Conservation (phyloP, 92 coral and sea anemone species). For the Ricordea florida region DNA sequence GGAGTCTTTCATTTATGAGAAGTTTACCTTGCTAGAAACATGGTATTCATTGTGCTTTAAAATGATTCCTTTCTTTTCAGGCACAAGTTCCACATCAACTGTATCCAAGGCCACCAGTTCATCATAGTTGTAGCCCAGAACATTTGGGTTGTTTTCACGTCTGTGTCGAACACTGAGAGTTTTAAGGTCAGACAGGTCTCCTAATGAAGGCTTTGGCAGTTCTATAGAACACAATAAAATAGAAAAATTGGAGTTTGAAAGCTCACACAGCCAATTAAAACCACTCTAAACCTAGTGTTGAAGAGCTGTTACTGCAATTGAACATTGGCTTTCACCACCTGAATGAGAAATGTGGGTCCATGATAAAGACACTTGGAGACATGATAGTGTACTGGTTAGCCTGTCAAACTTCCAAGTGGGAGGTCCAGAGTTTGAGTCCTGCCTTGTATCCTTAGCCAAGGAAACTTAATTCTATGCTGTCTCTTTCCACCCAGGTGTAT, state of each 20-base stretch:
- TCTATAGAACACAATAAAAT: slow-evolving; percentile 46
- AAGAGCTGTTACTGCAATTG: too few relatives aligned
- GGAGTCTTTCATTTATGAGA: too few relatives aligned
- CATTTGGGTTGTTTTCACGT: slow-evolving; percentile 85
- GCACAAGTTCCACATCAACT: slow-evolving; percentile 86
- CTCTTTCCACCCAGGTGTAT: too few relatives aligned
- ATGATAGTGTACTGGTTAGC: too few relatives aligned
- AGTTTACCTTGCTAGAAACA: slow-evolving; percentile 88
- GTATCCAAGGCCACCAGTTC: slow-evolving; percentile 83
- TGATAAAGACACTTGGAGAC: too few relatives aligned
- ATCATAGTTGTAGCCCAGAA: slow-evolving; percentile 85
- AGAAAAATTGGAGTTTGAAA: background rate
- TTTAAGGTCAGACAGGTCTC: slow-evolving; percentile 91
- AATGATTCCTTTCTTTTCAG: slow-evolving; percentile 96
- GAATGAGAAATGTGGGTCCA: too few relatives aligned
- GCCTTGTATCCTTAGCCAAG: too few relatives aligned
- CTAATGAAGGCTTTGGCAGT: slow-evolving; percentile 92
- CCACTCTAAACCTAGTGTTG: background rate
- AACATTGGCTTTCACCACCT: too few relatives aligned
- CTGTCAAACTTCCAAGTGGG: too few relatives aligned
- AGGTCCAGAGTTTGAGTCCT: too few relatives aligned
- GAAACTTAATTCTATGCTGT: too few relatives aligned
- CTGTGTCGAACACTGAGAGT: slow-evolving; percentile 70
- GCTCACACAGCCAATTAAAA: background rate
- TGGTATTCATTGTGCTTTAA: slow-evolving; percentile 97